Percentiles rank a stretch among this genome's conserved stretches.
phyloP scores from a whole-genome alignment of 2,113 vertebrate species.

The Macrotus californicus region DNA sequence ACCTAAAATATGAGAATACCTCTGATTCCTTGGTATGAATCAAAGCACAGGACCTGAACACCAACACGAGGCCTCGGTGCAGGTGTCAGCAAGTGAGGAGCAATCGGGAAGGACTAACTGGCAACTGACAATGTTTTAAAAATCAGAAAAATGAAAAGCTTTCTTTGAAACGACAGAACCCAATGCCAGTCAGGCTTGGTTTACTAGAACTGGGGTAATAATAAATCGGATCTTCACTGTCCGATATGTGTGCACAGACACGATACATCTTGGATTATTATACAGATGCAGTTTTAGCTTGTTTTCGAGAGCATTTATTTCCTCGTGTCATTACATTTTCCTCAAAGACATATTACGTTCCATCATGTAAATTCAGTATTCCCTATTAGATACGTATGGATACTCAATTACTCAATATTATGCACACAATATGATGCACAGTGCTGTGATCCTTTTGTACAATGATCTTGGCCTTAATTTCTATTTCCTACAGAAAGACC shows the following conservation, averaged over 20 bases:
- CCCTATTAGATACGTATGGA: neutral
- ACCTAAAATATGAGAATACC: neutral
- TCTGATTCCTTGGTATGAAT: neutral
- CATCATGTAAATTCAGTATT: neutral
- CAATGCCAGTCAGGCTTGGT: neutral
- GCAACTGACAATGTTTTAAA: slow-evolving; percentile 5
- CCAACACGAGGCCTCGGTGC: neutral
- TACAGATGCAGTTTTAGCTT: neutral
- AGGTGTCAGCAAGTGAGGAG: neutral
- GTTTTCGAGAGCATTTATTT: neutral
- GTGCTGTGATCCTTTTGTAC: neutral
- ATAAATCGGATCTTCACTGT: neutral
- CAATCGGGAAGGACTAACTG: neutral
- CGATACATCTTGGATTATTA: neutral
- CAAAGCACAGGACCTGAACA: neutral
- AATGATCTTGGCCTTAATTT: slow-evolving; percentile 11
- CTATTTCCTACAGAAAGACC: neutral
- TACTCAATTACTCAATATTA: neutral
- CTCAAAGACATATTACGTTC: slow-evolving; percentile 1
- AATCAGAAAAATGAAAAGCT: slow-evolving; percentile 1
- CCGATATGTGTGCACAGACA: neutral
- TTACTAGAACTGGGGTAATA: neutral
- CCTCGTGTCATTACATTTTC: neutral
- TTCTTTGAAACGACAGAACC: slow-evolving; percentile 25
- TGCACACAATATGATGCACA: slow-evolving; percentile 3